phyloP scores from a whole-genome alignment of 2,797 vertebrate species.

The Gymnothorax reevesii region DNA sequence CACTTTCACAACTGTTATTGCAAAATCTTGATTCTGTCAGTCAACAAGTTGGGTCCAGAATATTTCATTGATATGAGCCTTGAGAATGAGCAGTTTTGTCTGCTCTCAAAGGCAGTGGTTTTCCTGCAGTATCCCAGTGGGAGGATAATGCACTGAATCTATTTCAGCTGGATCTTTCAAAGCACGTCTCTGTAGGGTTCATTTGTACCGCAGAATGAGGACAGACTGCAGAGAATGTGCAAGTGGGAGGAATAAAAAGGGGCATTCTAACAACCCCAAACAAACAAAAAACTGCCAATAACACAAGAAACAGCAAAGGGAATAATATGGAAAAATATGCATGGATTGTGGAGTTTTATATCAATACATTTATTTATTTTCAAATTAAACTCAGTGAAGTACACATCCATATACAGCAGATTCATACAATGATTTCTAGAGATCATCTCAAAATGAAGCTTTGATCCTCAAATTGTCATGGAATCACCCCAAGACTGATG shows the following conservation, averaged over 20 bases:
- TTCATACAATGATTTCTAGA: slow-evolving; percentile 1
- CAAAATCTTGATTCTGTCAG: not conserved
- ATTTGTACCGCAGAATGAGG: slow-evolving; percentile 39
- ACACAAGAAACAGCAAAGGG: not conserved
- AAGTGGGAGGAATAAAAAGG: slow-evolving; percentile 62
- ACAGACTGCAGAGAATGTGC: slow-evolving; percentile 55
- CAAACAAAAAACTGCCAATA: not conserved
- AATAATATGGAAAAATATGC: not conserved
- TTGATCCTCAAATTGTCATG: not conserved
- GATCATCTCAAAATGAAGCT: not conserved
- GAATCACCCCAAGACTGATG: not conserved
- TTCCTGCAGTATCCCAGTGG: not conserved
- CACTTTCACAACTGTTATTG: not conserved
- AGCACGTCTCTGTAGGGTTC: slow-evolving; percentile 23
- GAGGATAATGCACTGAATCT: not conserved
- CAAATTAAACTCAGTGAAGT: not conserved
- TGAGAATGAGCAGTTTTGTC: not conserved
- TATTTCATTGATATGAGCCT: not conserved
- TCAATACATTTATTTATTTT: not conserved
- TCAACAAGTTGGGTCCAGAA: not conserved
- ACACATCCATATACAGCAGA: not conserved
- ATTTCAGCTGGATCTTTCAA: slow-evolving; percentile 3
- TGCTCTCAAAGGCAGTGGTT: not conserved
- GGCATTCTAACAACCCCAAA: slow-evolving; percentile 51
- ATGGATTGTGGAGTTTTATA: not conserved